phyloP scores from a whole-genome alignment of 2,797 vertebrate species.

The Linurgus olivaceus region DNA sequence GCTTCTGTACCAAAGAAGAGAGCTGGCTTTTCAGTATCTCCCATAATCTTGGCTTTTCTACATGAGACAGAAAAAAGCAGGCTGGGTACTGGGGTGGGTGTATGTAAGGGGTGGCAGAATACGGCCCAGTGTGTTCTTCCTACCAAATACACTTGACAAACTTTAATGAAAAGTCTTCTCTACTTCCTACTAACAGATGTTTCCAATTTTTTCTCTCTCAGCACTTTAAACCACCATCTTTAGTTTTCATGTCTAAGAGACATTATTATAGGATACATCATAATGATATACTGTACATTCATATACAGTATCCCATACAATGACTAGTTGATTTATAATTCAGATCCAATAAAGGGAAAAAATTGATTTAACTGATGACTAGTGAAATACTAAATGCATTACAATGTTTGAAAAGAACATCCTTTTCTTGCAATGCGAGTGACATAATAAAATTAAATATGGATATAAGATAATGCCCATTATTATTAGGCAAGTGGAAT shows the following conservation, averaged over 20 bases:
- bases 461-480: conserved; percentile 69
- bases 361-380: conserved; percentile 79
- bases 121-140: conserved; percentile 35
- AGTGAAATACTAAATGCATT: conserved; percentile 76
- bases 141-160: conserved; percentile 72
- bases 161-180: conserved; percentile 77
- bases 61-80: background rate
- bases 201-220: conserved; percentile 78
- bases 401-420: conserved; percentile 71
- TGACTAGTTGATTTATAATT: conserved; percentile 77
- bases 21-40: conserved; percentile 1
- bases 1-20: background rate
- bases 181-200: conserved; percentile 77
- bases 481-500: conserved; percentile 67
- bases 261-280: conserved; percentile 81
- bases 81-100: background rate
- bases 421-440: conserved; percentile 65
- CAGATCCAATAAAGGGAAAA: conserved; percentile 77
- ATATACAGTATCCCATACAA: conserved; percentile 75
- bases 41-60: background rate
- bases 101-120: conserved; percentile 34
- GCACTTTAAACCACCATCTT: conserved; percentile 78
- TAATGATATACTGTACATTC: conserved; percentile 78
- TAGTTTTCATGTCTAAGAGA: conserved; percentile 79
- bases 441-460: conserved; percentile 74